These are phyloP conservation scores for Amiota mariae DNA, from an alignment of 2,888 invertebrate genomes.

Conservation along the genomic window DNA sequence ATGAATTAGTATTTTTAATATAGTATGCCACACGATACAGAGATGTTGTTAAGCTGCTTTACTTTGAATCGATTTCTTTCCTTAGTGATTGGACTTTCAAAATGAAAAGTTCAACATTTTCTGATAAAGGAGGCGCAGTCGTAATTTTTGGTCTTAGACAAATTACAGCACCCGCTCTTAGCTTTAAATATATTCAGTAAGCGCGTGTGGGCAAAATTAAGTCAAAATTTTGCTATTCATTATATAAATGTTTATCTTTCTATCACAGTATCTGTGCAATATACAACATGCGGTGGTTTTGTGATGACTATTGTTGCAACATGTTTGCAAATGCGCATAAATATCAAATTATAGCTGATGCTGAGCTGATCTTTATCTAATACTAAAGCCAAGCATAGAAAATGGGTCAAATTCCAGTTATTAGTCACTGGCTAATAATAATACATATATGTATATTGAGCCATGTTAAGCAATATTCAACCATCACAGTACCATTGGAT, in stretches of 20 bases:
- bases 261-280: too few species aligned
- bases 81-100: background rate
- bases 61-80: background rate
- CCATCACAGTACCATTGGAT: background rate
- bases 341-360: slow-evolving; percentile 3
- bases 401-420: slow-evolving; percentile 38
- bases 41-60: slow-evolving; percentile 17
- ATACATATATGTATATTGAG: slow-evolving; percentile 25
- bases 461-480: background rate
- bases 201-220: too few species aligned
- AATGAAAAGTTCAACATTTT: too few species aligned
- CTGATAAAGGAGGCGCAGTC: too few species aligned
- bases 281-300: background rate
- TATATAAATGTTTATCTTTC: too few species aligned
- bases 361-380: too few species aligned
- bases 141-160: too few species aligned
- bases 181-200: too few species aligned
- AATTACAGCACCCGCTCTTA: too few species aligned
- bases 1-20: too few species aligned
- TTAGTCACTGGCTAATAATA: slow-evolving; percentile 37
- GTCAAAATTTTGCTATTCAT: too few species aligned
- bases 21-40: background rate
- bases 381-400: slow-evolving; percentile 1
- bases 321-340: slow-evolving; percentile 8
- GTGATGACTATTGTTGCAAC: background rate